Base-by-base conservation (phyloP, 2,888 invertebrate genomes). In the Drosophila nr. perissopoda region DNA sequence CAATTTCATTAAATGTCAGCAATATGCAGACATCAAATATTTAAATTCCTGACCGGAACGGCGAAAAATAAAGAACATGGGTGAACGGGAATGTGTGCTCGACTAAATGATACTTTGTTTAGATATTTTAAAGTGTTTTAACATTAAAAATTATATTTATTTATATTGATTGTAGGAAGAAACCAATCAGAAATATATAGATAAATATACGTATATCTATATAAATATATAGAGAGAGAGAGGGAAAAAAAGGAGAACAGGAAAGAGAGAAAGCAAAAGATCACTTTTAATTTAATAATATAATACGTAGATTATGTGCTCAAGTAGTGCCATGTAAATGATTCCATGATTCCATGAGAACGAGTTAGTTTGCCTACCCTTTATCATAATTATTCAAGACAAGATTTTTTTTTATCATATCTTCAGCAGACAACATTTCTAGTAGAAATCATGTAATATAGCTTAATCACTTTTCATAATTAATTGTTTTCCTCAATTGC, bases 1-100 rank as follows among this genome's bases (percentile, higher is more conserved):
- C 71, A 51, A 58, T 71, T 66, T 21, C 48, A 31, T 21, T 45
- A 52, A 52, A 59, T 52, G 38, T 58, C 36, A 18, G 52, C 49
- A 45, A 68, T 45, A 52, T 61, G 21, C 52, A 34, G 29, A 29
- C 48, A 54, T 52, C 16, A 57, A 77, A 67, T 71, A 59, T 72
- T 58, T 40, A 62, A 64, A 42, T 40, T 45, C 2, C 34, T 34
- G 2, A 69, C n/a, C n/a, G 67, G 7, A 51, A 51, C 27, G 18
- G 21, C 27, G 0, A n/a, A 40, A 68, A 54, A 16, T 8, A 16
- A 13, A 25, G 7, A 51, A 27, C 2, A 29, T 29, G 6, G 6
- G 13, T 10, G n/a, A n/a, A 31, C 6, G 16, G 1, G 18, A 21
- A 7, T 8, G 2, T 2, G 1, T 7, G 4, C 13, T 4, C 10